These are phyloP conservation scores for Smittia aterrima DNA, from an alignment of 2,888 invertebrate species.

Conservation along the genomic window DNA sequence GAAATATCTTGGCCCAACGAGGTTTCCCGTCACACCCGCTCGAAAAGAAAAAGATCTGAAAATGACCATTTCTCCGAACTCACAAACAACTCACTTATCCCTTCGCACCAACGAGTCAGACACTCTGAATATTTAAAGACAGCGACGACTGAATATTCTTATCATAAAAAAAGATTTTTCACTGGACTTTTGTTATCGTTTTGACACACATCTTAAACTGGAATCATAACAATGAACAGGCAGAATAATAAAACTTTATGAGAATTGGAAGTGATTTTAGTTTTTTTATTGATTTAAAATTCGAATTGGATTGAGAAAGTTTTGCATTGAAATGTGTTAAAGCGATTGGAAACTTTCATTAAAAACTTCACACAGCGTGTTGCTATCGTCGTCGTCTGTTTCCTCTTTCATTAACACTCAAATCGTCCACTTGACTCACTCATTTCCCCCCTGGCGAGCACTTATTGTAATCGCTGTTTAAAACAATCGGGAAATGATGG, in stretches of 20 bases:
- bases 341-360: too few species aligned
- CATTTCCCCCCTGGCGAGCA: too few species aligned
- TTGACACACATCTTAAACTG: background rate
- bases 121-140: slow-evolving; percentile 19
- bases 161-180: slow-evolving; percentile 67
- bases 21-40: slow-evolving; percentile 65
- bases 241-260: background rate
- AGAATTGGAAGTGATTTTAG: background rate
- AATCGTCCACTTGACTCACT: too few species aligned
- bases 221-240: background rate
- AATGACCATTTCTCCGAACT: slow-evolving; percentile 51
- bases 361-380: too few species aligned
- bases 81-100: slow-evolving; percentile 51
- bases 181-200: slow-evolving; percentile 40
- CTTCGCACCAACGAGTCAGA: slow-evolving; percentile 31
- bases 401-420: too few species aligned
- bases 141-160: slow-evolving; percentile 50
- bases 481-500: too few species aligned
- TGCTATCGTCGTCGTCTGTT: too few species aligned
- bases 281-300: too few species aligned
- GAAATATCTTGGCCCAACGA: slow-evolving; percentile 63
- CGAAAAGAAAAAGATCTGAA: slow-evolving; percentile 50
- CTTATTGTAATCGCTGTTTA: too few species aligned
- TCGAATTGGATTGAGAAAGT: too few species aligned
- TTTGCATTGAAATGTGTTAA: too few species aligned